A percentile compares a stretch with the other conserved stretches of the same genome.
These are phyloP conservation scores for Creontiades dilutus DNA, from an alignment of 2,888 invertebrate species.

Conservation along the genomic window DNA sequence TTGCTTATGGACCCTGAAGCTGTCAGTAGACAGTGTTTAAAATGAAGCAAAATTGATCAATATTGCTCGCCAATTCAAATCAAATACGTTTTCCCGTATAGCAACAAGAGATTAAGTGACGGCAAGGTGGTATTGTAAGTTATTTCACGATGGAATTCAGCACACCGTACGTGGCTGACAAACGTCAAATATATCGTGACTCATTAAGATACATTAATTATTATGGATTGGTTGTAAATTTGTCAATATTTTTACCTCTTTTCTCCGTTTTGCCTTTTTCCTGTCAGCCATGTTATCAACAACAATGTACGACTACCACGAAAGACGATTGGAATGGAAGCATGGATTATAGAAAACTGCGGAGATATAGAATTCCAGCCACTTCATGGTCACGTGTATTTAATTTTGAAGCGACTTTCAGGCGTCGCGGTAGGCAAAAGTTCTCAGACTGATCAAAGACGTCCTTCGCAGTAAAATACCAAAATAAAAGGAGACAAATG, in stretches of 20 bases:
- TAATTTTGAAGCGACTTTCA: too few relatives aligned
- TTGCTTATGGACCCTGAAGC: neutral
- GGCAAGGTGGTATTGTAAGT: neutral
- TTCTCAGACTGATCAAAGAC: too few relatives aligned
- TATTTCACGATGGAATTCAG: neutral
- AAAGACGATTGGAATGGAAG: neutral
- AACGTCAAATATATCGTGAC: neutral
- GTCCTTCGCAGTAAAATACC: too few relatives aligned
- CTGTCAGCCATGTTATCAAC: slow-evolving; percentile 81
- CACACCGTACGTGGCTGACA: neutral
- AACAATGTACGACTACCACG: neutral
- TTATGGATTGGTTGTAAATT: neutral
- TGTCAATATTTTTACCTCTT: slow-evolving; percentile 53
- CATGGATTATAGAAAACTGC: too few relatives aligned
- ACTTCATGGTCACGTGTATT: too few relatives aligned
- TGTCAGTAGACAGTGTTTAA: too few relatives aligned
- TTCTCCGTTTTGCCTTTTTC: slow-evolving; percentile 80
- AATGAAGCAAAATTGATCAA: neutral
- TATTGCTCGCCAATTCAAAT: neutral
- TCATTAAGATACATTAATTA: neutral
- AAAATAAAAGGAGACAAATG: too few relatives aligned
- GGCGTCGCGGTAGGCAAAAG: too few relatives aligned
- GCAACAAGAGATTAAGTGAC: neutral
- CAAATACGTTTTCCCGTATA: neutral
- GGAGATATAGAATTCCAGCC: too few relatives aligned